Percentiles rank a stretch among this genome's conserved stretches.
phyloP scores from a whole-genome alignment of 2,113 vertebrate species.

The Sturnus vulgaris region DNA sequence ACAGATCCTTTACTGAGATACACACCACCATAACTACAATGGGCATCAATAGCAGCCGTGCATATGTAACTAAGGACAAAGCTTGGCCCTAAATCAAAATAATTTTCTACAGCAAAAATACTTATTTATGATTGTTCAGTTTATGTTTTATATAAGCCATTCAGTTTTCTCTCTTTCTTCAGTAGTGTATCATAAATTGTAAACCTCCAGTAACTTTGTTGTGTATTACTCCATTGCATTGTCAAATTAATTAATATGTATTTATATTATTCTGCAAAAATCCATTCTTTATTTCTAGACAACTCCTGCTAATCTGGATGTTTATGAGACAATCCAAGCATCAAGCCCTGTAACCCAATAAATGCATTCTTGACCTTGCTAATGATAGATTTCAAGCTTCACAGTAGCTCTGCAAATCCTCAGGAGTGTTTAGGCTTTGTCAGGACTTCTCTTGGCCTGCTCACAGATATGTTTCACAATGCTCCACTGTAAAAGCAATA shows the following conservation, averaged over 20 bases:
- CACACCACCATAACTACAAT: not conserved
- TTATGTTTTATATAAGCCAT: not conserved
- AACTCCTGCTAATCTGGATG: not conserved
- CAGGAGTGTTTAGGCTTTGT: not conserved
- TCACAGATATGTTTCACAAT: not conserved
- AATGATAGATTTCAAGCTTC: not conserved
- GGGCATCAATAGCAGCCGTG: not conserved
- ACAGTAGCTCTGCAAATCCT: not conserved
- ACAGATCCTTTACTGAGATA: not conserved
- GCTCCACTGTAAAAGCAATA: not conserved
- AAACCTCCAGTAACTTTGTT: not conserved
- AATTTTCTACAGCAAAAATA: not conserved
- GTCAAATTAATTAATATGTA: not conserved
- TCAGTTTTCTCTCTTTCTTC: not conserved
- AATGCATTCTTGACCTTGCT: not conserved
- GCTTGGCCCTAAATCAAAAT: not conserved
- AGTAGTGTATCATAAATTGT: not conserved
- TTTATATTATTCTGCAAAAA: not conserved
- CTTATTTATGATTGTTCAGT: not conserved
- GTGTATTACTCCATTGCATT: not conserved
- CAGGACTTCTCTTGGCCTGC: not conserved
- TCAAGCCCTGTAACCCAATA: not conserved
- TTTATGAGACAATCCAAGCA: not conserved
- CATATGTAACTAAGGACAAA: not conserved
- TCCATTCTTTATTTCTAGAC: not conserved